Evolutionary conservation across 2,113 vertebrate genomes (phyloP).

Genomic region (Phylloscopus whistleri): DNA sequence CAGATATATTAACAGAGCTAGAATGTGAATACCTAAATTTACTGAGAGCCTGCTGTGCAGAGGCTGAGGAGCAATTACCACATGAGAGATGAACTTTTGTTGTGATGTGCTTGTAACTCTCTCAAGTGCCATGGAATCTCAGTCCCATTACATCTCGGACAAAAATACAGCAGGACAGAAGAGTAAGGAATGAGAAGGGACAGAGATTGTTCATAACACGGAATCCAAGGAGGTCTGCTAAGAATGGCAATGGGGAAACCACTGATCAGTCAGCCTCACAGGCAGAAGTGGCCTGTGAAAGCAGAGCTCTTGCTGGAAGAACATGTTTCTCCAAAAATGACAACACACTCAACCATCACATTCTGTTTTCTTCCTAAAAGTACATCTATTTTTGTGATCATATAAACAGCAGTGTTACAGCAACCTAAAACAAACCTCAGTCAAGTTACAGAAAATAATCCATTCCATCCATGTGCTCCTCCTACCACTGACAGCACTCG

Average conservation of each 20-base stretch:
- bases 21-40: not conserved
- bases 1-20: not conserved
- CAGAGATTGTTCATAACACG: accelerated
- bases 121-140: not conserved
- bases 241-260: not conserved
- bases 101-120: not conserved
- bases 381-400: not conserved
- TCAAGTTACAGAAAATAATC: not conserved
- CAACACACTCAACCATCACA: not conserved
- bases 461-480: not conserved
- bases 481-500: not conserved
- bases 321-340: not conserved
- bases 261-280: not conserved
- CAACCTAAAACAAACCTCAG: not conserved
- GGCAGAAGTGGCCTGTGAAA: not conserved
- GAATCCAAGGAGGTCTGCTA: not conserved
- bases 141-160: not conserved
- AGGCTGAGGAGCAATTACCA: not conserved
- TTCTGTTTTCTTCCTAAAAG: not conserved
- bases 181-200: not conserved
- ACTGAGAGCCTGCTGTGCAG: not conserved
- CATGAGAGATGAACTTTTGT: not conserved
- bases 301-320: not conserved
- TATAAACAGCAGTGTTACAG: not conserved
- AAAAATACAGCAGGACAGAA: not conserved